Base-by-base conservation (phyloP, 1,140 invertebrate species). In the Drusus annulatus region DNA sequence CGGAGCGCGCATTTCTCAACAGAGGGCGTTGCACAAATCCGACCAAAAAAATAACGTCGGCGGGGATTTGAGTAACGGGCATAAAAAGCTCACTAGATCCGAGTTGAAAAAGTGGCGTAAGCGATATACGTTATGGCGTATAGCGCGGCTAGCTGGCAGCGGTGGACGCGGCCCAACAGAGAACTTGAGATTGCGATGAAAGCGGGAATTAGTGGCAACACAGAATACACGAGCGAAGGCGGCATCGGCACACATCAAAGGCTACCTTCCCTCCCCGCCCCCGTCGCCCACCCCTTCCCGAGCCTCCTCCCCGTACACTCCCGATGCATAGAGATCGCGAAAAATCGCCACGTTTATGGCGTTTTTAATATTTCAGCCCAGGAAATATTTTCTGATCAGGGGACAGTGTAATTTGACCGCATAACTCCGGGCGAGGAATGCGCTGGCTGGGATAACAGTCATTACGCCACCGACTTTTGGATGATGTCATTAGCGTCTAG, bases 191-290 rank as follows among this genome's bases (percentile, higher is more conserved):
- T 83, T 81, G 82, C 82, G 82, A 83, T 83, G 82, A 83, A 83
- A 83, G 80, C 82, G 82, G 82, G 82, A 83, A 83, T 83, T 83
- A 83, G 82, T 83, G 79, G 79, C 82, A 79, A 83, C 78, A 80
- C 80, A 83, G 79, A 80, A 80, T 83, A 71, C 45, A 31, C 25
- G 71, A 75, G 25, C n/a, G 19, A 31, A 75, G 71, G 71, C 71
- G 71, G 71, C 71, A 16, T 58, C 71, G 51, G 71, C 54, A 17
- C 19, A 75, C 71, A 75, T 75, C 71, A 75, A 75, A 75, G 71
- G 71, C 71, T 58, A 16, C 52, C 17, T 28, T 28, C 13, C 19
- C 19, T 25, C 16, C 50, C 50, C 68, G 13, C 36, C 6, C 16
- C 31, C 65, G 17, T 2, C 25, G 17, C 25, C 52, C 23, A 6